These are phyloP conservation scores for Chaenogobius annularis DNA, from an alignment of 2,113 vertebrate genomes.

Conservation along the genomic window DNA sequence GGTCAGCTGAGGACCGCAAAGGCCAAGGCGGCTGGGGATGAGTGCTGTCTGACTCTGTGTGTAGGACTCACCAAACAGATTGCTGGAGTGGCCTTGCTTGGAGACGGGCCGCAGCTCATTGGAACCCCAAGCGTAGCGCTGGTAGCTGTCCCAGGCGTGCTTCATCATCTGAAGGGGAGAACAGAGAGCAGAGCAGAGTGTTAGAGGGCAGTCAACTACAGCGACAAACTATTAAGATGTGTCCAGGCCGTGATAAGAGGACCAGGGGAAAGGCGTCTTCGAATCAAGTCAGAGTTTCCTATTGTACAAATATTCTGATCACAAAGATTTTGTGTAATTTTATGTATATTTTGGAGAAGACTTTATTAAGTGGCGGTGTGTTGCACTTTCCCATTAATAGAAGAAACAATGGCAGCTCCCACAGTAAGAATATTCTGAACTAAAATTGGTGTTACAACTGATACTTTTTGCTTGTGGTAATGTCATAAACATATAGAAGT, in stretches of 20 bases:
- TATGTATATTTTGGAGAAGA: not conserved
- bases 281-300: not conserved
- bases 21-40: conserved; percentile 56
- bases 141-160: conserved; percentile 96
- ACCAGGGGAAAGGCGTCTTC: not conserved
- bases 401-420: too few species aligned
- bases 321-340: not conserved
- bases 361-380: too few species aligned
- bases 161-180: conserved; percentile 90
- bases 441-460: too few species aligned
- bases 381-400: too few species aligned
- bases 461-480: too few species aligned
- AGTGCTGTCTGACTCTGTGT: conserved; percentile 42
- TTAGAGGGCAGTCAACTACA: conserved; percentile 28
- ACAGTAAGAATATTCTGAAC: too few species aligned
- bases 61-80: conserved; percentile 94
- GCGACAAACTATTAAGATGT: conserved; percentile 11
- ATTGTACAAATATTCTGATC: not conserved
- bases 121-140: conserved; percentile 92
- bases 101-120: conserved; percentile 95
- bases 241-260: not conserved
- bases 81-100: conserved; percentile 96
- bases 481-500: too few species aligned
- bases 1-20: conserved; percentile 56
- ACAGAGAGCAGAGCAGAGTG: conserved; percentile 11